These are phyloP conservation scores for Theonella swinhoei DNA, from an alignment of 37 sponge, comb jelly and placozoan species.

Conservation along the genomic window DNA sequence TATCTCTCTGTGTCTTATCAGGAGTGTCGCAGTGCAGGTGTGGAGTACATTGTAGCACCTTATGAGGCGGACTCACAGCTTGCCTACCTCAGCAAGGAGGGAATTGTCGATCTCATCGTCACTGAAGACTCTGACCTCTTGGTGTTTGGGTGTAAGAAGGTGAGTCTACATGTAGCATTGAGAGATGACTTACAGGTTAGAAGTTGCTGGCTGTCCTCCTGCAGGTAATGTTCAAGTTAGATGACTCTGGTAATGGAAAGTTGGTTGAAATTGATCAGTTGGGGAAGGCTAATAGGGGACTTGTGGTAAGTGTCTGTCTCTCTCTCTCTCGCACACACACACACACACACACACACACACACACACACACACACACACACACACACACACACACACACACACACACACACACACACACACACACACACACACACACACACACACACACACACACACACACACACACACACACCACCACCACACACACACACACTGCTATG, in stretches of 20 bases:
- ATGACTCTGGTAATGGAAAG: slow-evolving; percentile 84
- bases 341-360: no score
- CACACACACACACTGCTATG: no score
- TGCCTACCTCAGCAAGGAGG: slow-evolving; percentile 81
- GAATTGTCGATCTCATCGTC: slow-evolving; percentile 85
- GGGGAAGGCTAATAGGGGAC: slow-evolving; percentile 43
- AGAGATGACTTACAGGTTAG: no score
- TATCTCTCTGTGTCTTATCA: slow-evolving; percentile 2
- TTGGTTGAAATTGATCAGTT: slow-evolving; percentile 75
- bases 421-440: no score
- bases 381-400: no score
- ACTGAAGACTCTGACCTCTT: slow-evolving; percentile 98
- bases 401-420: no score
- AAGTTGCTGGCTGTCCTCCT: no score
- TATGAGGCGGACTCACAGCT: slow-evolving; percentile 99
- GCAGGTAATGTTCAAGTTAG: slow-evolving; percentile 95
- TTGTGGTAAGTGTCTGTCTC: slow-evolving; percentile 15
- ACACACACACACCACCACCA: no score
- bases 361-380: no score
- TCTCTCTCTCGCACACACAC: background rate
- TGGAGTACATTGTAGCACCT: slow-evolving; percentile 96
- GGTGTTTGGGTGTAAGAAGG: slow-evolving; percentile 91
- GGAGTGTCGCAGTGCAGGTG: slow-evolving; percentile 77
- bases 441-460: no score
- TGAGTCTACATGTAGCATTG: no score